Base-by-base conservation (phyloP, 23 tunicate genomes). In the Botrylloides violaceus region DNA sequence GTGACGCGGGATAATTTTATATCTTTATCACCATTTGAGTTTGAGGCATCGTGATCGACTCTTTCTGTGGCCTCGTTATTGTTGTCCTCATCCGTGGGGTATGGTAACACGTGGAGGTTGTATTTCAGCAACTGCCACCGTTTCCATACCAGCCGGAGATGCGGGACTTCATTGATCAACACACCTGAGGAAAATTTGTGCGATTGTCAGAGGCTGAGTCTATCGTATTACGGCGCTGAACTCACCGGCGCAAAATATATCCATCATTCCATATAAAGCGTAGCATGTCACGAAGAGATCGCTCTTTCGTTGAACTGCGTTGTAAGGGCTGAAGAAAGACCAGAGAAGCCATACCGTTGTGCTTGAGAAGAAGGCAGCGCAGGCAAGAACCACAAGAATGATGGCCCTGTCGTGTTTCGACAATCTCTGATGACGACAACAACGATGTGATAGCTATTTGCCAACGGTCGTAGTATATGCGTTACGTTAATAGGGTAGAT, bases 351-450 rank as follows among this genome's bases (percentile, higher is more conserved):
- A 80, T 3, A 76, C 56, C 1, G 68, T 62, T 36, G 84, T 71
- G 29, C 59, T 65, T 3, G 61, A 26, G 49, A 80, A 58, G 59
- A 80, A 80, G 5, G 61, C 1, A 5, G 66, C 2, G 32, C 84
- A 80, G 15, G 59, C 48, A 19, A 80, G n/a, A 61, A 37, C 50
- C 3, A 80, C 77, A 12, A 49, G 60, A 3, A 80, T 47, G 77
- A 80, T 80, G 12, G 78, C 84, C 34, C 36, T 60, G 59, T 80
- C 84, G 77, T 80, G 84, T 4, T 47, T 76, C 20, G 70, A 36
- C 3, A 80, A 32, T 26, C 66, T 15, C 61, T 58, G 47, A 9
- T 32, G 15, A 43, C n/a, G n/a, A n/a, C n/a, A n/a, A n/a, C n/a
- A n/a, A n/a, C n/a, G n/a, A n/a, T n/a, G n/a, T n/a, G n/a, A n/a